A percentile compares a stretch with the other conserved stretches of the same genome.
Evolutionary conservation across 2,888 invertebrate genomes (phyloP).

Genomic region (Alloscopus bannaensis): DNA sequence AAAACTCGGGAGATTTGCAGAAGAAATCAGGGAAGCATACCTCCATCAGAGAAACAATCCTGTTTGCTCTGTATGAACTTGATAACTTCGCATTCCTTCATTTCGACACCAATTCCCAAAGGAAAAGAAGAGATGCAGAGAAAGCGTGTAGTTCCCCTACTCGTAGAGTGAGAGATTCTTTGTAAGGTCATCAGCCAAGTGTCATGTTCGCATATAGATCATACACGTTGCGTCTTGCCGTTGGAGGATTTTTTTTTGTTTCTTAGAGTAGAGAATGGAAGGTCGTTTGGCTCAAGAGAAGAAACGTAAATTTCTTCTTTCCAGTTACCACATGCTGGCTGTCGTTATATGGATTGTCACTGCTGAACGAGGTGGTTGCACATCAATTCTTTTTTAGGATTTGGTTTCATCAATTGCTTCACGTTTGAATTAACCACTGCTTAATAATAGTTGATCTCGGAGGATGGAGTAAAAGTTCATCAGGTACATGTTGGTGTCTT

Average conservation of each 20-base stretch:
- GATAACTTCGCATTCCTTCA: constrained; percentile 18
- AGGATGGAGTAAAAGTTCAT: too few species aligned
- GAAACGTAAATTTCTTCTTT: constrained; percentile 32
- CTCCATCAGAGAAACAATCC: background rate
- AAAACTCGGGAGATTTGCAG: constrained; percentile 33
- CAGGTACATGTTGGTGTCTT: too few species aligned
- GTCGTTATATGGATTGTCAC: constrained; percentile 1
- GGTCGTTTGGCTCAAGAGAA: background rate
- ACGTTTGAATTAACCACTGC: too few species aligned
- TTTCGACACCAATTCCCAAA: constrained; percentile 47
- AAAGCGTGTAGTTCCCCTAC: constrained; percentile 16
- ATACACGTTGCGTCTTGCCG: constrained; percentile 47
- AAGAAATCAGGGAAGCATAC: background rate
- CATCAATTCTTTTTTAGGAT: too few species aligned
- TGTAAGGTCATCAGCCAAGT: constrained; percentile 52
- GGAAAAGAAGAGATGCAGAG: constrained; percentile 32
- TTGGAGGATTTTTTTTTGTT: constrained; percentile 30
- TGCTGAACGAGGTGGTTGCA: too few species aligned
- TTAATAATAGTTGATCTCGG: too few species aligned
- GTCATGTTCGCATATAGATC: constrained; percentile 58
- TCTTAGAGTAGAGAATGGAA: constrained; percentile 23
- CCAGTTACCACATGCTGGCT: constrained; percentile 22
- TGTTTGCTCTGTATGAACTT: background rate
- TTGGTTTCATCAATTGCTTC: too few species aligned
- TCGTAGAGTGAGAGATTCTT: constrained; percentile 35